Evolutionary conservation across 2,888 invertebrate species (phyloP), one percentile per base, ranked within the genome.

Genomic region (Ptychoptera albimana): DNA sequence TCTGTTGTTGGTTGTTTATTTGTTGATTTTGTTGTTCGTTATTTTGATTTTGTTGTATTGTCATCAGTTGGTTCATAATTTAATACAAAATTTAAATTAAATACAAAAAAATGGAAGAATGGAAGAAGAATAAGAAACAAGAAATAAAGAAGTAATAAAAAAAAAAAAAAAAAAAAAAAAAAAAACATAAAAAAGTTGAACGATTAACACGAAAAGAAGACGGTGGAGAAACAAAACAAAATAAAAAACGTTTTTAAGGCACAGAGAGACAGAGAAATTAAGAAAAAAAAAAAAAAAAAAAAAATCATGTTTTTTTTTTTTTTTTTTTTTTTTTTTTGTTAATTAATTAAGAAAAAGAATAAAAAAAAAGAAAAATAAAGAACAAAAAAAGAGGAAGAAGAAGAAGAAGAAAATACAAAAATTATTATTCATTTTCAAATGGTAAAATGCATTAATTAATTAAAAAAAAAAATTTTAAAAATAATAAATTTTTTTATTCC

Each of bases 1-100:
- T 88, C 87, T 87, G 74, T 72, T 32, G 37, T 37, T 44, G 15
- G 13, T 44, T 39, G 2, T 32, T 9, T 12, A 10, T 38, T 35
- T 16, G 14, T 12, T 16, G 12, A 13, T 44, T 31, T 23, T 23
- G 34, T 39, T 39, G 32, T 11, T 9, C 3, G 10, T 16, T 12
- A 23, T 9, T 16, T 39, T 40, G 15, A 14, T 32, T 7, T 32
- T 6, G n/a, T 14, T 32, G 7, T 13, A 31, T 30, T 31, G 12
- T 30, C 9, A 23, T 34, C 34, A 34, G 34, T 34, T n/a, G 34
- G n/a, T 2, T 13, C 14, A 37, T 15, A 37, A 37, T 36, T n/a
- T 14, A 36, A 7, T 7, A 36, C 12, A 36, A 36, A 36, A 14
- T 37, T 37, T 14, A 37, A 14, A 37, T 14, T 13, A 13, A 10